Base-by-base conservation (phyloP, 2,113 vertebrate genomes). In the Lanius collurio region DNA sequence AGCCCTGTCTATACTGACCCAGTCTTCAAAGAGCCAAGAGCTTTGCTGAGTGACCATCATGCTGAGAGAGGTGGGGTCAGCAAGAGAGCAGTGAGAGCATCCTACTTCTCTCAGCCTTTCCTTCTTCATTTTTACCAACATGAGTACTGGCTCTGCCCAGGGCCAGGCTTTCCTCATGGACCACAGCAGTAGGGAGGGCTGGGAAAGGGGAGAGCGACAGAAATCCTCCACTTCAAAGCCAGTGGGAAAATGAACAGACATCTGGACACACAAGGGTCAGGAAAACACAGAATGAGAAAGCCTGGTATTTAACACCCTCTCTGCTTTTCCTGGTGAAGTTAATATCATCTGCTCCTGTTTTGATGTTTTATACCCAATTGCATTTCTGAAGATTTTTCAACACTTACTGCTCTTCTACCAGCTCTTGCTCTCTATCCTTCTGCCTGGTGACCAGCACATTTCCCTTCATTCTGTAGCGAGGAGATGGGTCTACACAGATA, bases 11-110 rank as follows among this genome's bases (percentile, higher is more conserved):
- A 2, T 9, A 44, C 37, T 4, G 1, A 41, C 12, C 4, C 0
- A 0, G 49, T 28, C 44, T 35, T 59, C 67, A 69, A 52, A 81
- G 37, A 62, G 26, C 41, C 53, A 49, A 53, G 60, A 4, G 2
- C 62, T 85, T 64, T 57, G 63, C 83, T 39, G 44, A 57, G 41
- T 2, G 10, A 41, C 24, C 2, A 1, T 37, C 69, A 31, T 3
- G 41, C 44, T 0, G 0, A 35, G 50, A 71, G 52, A 44, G 50
- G 37, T 30, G 46, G 23, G 23, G 47, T 41, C 1, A 1, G 50
- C 18, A 20, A 37, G n/a, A 92, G 15, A 67, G 42, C 60, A 70
- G 26, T 15, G 19, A 56, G 10, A 74, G 7, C 63, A 71, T 53
- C 37, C 60, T 41, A 10, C 35, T 90, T 78, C 49, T 70, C 63